Base-by-base conservation (phyloP, 2,797 vertebrate genomes). In the Eupleurogrammus muticus region DNA sequence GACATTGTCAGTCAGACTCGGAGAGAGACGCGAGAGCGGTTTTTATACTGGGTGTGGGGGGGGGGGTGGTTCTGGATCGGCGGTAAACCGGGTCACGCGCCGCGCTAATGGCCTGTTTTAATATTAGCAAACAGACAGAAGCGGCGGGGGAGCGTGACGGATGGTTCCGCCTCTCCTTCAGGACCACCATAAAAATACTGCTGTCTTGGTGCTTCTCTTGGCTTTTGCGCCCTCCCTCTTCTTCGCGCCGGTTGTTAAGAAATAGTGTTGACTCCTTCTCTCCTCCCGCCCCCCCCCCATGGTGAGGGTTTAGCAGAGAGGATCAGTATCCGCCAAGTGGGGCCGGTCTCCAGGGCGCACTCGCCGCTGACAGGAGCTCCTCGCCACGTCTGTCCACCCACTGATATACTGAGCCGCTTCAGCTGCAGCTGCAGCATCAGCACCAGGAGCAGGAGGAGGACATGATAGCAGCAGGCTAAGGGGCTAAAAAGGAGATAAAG, bases 361-460 rank as follows among this genome's bases (percentile, higher is more conserved):
- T 89, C 58, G 42, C 59, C 46, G 73, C 78, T 85, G 81, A 88
- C 79, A 78, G 75, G 68, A 73, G 78, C 87, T 88, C 84, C 82
- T 70, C 36, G 64, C 74, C 63, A 61, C 50, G 75, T 84, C 85
- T 83, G 87, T 90, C 89, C 85, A 87, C 83, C 86, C 80, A 77
- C 85, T 87, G 81, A 84, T 84, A 81, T 65, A 84, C 65, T 59
- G 79, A 87, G 80, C 87, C 11, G 64, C 62, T 74, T 87, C 67
- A 72, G 73, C 58, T 59, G 69, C 73, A 77, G 79, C 82, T 90
- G 88, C 89, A 82, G 77, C 84, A 90, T 92, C 91, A 92, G 90
- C 90, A 89, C 82, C 89, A 77, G 73, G 85, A 89, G 73, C 85
- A 88, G 89, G 90, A 89, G 87, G 77, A 79, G 70, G 75, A 83